A percentile compares a stretch with the other conserved stretches of the same genome.
Conservation (phyloP, 2,888 invertebrate species). For the Dicyrtoma fusca region DNA sequence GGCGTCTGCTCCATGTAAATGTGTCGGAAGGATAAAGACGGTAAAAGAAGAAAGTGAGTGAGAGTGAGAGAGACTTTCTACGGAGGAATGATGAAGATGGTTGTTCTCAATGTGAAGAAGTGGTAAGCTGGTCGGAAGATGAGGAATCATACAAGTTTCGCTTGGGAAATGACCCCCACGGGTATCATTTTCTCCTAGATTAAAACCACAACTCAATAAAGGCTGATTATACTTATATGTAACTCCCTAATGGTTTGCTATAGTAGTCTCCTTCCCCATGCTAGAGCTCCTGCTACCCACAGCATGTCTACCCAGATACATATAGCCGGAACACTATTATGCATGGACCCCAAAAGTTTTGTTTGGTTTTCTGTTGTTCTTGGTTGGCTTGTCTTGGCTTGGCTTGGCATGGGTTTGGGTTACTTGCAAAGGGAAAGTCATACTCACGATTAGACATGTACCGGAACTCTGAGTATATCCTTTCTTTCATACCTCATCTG, state of each 20-base stretch:
- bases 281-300: background rate
- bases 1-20: background rate
- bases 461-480: background rate
- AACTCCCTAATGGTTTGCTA: background rate
- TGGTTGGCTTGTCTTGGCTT: background rate
- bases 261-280: background rate
- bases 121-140: slow-evolving; percentile 48
- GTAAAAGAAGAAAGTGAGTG: background rate
- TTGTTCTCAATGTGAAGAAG: slow-evolving; percentile 48
- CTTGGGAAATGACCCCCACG: slow-evolving; percentile 54
- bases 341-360: background rate
- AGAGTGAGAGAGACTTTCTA: slow-evolving; percentile 3
- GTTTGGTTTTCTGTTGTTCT: slow-evolving; percentile 1
- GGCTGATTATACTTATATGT: slow-evolving; percentile 49
- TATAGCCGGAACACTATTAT: no score
- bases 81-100: slow-evolving; percentile 42
- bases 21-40: slow-evolving; percentile 17
- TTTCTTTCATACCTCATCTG: slow-evolving; percentile 20
- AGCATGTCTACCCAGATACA: background rate
- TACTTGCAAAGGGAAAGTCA: background rate
- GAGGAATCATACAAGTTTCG: slow-evolving; percentile 57
- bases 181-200: slow-evolving; percentile 57
- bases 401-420: background rate
- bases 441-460: background rate
- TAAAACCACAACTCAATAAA: slow-evolving; percentile 58